Conservation (phyloP, 2,888 invertebrate genomes). For the Bibio marci region DNA sequence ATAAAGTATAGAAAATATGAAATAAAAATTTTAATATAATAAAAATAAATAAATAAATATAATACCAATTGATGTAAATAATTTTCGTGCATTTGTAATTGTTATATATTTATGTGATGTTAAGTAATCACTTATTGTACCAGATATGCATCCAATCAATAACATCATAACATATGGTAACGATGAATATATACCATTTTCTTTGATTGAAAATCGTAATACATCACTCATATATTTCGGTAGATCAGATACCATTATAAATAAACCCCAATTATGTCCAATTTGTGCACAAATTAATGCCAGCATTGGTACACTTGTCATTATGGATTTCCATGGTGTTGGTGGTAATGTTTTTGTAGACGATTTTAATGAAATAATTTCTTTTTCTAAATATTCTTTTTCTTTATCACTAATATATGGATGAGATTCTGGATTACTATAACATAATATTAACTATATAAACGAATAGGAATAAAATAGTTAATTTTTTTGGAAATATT, state of each 20-base stretch:
- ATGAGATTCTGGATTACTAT: constrained; percentile 51
- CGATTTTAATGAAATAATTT: constrained; percentile 36
- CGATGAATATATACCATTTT: constrained; percentile 41
- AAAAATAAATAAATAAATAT: no score
- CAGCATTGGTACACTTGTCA: constrained; percentile 54
- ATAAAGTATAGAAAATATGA: no score
- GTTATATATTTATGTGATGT: constrained; percentile 39
- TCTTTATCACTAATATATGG: constrained; percentile 58
- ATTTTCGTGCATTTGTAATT: constrained; percentile 39
- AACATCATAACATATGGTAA: constrained; percentile 45
- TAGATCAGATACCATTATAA: constrained; percentile 45
- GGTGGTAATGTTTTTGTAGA: constrained; percentile 36
- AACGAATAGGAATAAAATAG: not conserved
- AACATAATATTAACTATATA: constrained; percentile 41
- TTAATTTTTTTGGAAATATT: not conserved
- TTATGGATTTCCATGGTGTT: constrained; percentile 54
- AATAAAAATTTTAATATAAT: not conserved
- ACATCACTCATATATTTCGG: constrained; percentile 46
- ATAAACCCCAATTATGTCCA: constrained; percentile 48
- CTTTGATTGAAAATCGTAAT: constrained; percentile 38
- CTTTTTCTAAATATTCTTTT: constrained; percentile 45
- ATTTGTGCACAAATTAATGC: constrained; percentile 57
- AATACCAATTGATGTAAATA: constrained; percentile 51
- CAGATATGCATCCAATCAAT: constrained; percentile 39
- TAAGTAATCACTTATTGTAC: constrained; percentile 50